Evolutionary conservation across 1,140 invertebrate species (phyloP), one percentile per base, ranked within the genome.

Genomic region (Caenorhabditis inopinata): DNA sequence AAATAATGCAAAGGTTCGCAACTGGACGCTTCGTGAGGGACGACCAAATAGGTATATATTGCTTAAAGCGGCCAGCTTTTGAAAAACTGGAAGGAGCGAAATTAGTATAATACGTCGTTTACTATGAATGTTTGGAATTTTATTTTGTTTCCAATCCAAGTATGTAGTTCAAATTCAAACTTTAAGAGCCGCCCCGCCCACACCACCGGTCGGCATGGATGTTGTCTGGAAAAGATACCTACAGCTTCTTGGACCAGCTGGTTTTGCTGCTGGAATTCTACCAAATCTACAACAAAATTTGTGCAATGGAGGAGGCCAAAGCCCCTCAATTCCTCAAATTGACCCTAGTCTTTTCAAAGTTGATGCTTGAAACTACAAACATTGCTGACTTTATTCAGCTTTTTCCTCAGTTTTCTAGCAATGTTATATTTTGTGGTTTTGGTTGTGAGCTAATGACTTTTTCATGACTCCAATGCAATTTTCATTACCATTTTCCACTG

Each of bases 1-100:
- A 48, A 88, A 88, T 68, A 88, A 88, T 48, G 87, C 87, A 1
- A 88, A 88, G 81, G 87, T 88, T 21, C 80, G 87, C 27, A 88
- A 88, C 78, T 88, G 87, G 87, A 88, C 87, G 9, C 74, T 88
- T 16, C 80, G 87, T 14, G 87, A 88, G 45, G 87, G 87, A 21
- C 68, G 87, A 25, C 87, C 87, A 25, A 87, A 88, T 74, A 79
- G 86, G 85, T 88, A 80, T 12, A 45, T n/a, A 29, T 38, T 21
- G 14, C 35, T 14, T 74, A 32, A 7, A 7, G 25, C 18, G 68
- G 38, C 14, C 32, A 21, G 14, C 18, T 11, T 25, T 76, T n/a
- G 11, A 25, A 32, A 25, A 76, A 11, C 18, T 25, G n/a, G n/a
- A n/a, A n/a, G n/a, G n/a, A n/a, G n/a, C n/a, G n/a, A n/a, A n/a